phyloP scores from a whole-genome alignment of 2,113 vertebrate species.

The Trichechus manatus region DNA sequence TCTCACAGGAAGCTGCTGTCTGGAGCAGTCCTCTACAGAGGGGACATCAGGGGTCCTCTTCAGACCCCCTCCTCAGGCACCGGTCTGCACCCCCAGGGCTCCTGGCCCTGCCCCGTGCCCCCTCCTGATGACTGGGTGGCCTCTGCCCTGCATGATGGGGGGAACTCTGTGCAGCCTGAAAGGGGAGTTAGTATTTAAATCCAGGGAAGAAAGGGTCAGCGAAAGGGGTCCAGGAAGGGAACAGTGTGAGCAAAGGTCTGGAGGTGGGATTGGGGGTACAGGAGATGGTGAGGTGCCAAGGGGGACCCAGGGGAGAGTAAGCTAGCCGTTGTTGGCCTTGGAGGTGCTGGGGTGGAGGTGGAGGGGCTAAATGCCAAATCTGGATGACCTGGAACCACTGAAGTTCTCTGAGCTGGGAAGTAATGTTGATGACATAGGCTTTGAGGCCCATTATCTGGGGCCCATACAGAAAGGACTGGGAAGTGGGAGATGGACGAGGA shows the following conservation, averaged over 20 bases:
- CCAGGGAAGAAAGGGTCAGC: not conserved
- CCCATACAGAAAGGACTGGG: not conserved
- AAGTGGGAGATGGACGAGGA: not conserved
- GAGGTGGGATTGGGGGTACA: not conserved
- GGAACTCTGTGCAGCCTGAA: not conserved
- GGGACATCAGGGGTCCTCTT: not conserved
- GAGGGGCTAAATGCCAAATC: not conserved
- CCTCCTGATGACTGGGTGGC: not conserved
- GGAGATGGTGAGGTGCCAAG: not conserved
- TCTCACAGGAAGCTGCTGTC: not conserved
- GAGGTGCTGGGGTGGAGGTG: not conserved
- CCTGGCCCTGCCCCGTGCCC: not conserved
- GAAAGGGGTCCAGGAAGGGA: not conserved
- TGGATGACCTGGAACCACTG: not conserved
- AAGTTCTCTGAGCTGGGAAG: not conserved
- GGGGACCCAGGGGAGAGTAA: not conserved
- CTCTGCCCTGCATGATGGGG: not conserved
- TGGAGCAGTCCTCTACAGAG: not conserved
- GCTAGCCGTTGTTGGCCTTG: not conserved
- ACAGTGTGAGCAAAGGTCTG: not conserved
- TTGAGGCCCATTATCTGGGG: not conserved
- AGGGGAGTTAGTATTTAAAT: not conserved
- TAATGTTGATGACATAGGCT: not conserved
- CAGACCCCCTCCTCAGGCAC: not conserved
- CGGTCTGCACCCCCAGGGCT: not conserved